Evolutionary conservation across 2,888 invertebrate species (phyloP).

Genomic region (Ectemnius cavifrons): DNA sequence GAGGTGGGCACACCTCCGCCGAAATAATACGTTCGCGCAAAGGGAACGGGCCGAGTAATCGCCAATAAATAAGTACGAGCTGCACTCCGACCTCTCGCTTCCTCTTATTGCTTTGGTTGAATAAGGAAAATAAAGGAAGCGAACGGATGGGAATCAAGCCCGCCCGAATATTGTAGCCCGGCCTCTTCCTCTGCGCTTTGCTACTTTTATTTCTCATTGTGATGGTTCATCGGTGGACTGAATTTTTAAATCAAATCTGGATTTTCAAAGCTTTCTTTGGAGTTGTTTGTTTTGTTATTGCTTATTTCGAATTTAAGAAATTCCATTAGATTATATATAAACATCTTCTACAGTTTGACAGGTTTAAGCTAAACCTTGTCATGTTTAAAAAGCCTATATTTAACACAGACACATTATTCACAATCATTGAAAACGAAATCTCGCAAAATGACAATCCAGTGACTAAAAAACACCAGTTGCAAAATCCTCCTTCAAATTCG

Average conservation of each 20-base stretch:
- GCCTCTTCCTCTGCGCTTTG: slow-evolving; percentile 10
- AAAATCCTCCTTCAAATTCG: background rate
- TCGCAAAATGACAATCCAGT: too few relatives aligned
- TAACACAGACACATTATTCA: too few relatives aligned
- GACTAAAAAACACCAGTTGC: too few relatives aligned
- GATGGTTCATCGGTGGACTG: background rate
- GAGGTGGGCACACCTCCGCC: slow-evolving; percentile 36
- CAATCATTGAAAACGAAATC: too few relatives aligned
- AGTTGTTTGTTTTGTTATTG: background rate
- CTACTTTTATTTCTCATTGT: slow-evolving; percentile 4
- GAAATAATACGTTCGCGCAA: slow-evolving; percentile 43
- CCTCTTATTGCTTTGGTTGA: background rate
- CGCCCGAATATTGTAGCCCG: slow-evolving; percentile 38
- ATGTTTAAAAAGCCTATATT: too few relatives aligned
- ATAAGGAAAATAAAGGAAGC: slow-evolving; percentile 23
- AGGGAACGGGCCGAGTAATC: slow-evolving; percentile 49
- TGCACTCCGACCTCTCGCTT: slow-evolving; percentile 8
- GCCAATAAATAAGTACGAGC: slow-evolving; percentile 50
- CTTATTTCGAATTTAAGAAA: too few relatives aligned
- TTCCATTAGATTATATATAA: too few relatives aligned
- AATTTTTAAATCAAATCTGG: background rate
- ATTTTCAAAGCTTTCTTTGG: background rate
- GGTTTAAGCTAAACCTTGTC: too few relatives aligned
- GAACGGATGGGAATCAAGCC: slow-evolving; percentile 35
- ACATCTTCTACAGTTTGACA: too few relatives aligned